phyloP scores from a whole-genome alignment of 2,888 invertebrate species.

The Physocephala rufipes region DNA sequence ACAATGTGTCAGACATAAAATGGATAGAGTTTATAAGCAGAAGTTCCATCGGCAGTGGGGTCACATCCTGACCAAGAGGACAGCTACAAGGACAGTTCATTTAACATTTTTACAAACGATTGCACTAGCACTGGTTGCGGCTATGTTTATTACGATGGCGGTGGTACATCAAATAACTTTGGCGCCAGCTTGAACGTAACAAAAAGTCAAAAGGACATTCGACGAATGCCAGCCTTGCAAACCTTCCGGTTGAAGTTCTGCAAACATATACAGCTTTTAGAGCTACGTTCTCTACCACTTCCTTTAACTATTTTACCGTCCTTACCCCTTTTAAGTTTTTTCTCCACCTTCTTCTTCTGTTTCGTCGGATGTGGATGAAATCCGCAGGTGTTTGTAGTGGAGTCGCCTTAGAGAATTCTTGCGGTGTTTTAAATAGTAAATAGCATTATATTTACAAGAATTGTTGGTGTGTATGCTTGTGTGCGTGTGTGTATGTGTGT shows the following conservation, averaged over 20 bases:
- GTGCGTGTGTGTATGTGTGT: neutral
- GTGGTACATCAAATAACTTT: neutral
- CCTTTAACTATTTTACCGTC: no score
- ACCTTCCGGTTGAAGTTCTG: no score
- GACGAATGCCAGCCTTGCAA: neutral
- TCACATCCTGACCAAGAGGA: constrained; percentile 61
- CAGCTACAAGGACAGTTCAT: constrained; percentile 56
- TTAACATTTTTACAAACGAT: constrained; percentile 56
- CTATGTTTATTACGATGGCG: no score
- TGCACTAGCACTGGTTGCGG: no score
- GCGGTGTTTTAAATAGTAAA: constrained; percentile 4
- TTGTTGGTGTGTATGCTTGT: neutral
- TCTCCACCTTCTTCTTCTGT: no score
- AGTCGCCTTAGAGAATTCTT: constrained; percentile 2
- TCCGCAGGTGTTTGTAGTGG: constrained; percentile 26
- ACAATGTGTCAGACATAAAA: no score
- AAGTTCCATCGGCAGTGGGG: constrained; percentile 46
- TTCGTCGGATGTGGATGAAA: neutral
- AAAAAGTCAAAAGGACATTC: neutral
- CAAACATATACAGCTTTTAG: no score
- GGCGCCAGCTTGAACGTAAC: neutral
- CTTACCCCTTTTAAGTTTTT: no score
- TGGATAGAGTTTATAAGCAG: neutral
- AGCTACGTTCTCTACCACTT: no score
- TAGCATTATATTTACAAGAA: neutral